These are phyloP conservation scores for Oenanthe melanoleuca DNA, from an alignment of 2,113 vertebrate genomes.

Conservation along the genomic window DNA sequence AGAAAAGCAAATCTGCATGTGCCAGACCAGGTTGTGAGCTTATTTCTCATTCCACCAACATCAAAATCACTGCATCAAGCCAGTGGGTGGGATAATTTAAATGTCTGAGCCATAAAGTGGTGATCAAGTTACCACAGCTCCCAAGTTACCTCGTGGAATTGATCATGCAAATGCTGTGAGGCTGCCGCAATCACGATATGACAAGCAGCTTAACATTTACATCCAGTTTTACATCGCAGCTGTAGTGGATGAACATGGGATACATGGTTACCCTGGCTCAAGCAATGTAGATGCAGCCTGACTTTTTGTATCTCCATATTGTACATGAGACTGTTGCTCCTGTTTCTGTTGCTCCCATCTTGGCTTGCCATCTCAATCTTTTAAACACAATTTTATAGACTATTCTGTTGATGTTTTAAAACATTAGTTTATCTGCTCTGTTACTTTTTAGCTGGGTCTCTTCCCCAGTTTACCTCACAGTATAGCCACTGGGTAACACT, in stretches of 20 bases:
- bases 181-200: not conserved
- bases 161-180: not conserved
- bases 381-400: not conserved
- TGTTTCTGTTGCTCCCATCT: not conserved
- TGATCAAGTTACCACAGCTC: not conserved
- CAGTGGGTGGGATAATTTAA: slow-evolving; percentile 11
- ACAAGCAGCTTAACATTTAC: not conserved
- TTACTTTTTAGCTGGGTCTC: not conserved
- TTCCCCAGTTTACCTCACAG: not conserved
- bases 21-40: slow-evolving; percentile 12
- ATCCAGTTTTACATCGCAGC: not conserved
- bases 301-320: not conserved
- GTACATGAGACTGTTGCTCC: not conserved
- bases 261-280: not conserved
- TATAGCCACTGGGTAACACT: not conserved
- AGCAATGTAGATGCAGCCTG: not conserved
- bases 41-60: not conserved
- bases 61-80: not conserved
- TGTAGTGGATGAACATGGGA: not conserved
- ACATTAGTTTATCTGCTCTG: not conserved
- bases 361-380: not conserved
- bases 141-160: not conserved
- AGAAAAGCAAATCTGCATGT: not conserved
- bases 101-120: slow-evolving; percentile 1
- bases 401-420: not conserved